Base-by-base conservation (phyloP, 2,888 invertebrate genomes). In the Caenorhabditis sp. region DNA sequence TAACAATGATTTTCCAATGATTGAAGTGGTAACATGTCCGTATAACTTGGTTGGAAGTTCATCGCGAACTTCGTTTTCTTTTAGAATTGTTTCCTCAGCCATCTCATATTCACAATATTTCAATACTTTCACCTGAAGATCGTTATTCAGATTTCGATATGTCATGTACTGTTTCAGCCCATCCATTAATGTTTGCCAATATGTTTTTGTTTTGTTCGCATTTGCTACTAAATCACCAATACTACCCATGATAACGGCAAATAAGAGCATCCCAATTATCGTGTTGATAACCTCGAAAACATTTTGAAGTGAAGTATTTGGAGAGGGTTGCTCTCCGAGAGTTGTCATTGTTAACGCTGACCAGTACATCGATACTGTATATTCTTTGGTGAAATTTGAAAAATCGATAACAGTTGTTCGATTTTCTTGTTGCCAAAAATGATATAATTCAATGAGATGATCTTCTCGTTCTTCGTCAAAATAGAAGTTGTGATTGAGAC, bases 291-390 rank as follows among this genome's bases (percentile, higher is more conserved):
- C 75, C 62, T 81, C 81, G 53, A 82, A 79, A 0, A 70, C 50
- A 43, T 76, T 78, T 53, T 82, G 79, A 24, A 69, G 55, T 0
- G 77, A 69, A 1, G 77, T 67, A 50, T 82, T 75, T 8, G 80
- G 82, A 36, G 79, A 71, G 1, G 81, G 83, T 77, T 81, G 84
- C 58, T 84, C 83, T 49, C 84, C 84, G 1, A 83, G 60, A 14
- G 84, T 83, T 1, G 83, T 82, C 71, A 83, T 81, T 1, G 84
- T 84, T 73, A 84, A 66, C 3, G 82, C 77, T 1, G 80, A 81
- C 84, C 84, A 84, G 54, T 83, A 84, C 73, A 84, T 78, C 0
- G 78, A 76, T 4, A 82, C 64, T 0, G 77, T 70, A 66, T 84
- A 84, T 50, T 83, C 76, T 50, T 83, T 83, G 17, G 77, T 73